Evolutionary conservation across 2,113 vertebrate species (phyloP).

Genomic region (Corynorhinus townsendii): DNA sequence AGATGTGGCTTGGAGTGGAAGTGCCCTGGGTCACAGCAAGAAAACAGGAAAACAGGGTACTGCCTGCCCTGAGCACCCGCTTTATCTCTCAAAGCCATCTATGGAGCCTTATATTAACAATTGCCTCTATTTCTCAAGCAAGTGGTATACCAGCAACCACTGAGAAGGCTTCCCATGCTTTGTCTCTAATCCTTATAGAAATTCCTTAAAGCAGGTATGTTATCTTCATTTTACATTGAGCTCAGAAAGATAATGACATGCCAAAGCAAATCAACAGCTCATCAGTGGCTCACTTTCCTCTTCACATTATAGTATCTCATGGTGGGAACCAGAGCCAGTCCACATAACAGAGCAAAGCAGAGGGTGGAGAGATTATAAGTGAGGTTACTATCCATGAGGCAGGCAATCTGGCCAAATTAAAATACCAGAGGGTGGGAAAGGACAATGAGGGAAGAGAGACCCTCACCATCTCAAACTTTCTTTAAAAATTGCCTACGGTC

Average conservation of each 20-base stretch:
- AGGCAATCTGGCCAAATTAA: background rate
- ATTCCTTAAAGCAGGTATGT: background rate
- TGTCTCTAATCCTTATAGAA: background rate
- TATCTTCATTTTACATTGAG: background rate
- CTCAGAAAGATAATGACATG: background rate
- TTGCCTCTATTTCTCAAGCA: background rate
- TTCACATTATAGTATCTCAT: background rate
- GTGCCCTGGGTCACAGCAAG: background rate
- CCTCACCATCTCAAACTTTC: background rate
- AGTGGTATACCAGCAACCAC: background rate
- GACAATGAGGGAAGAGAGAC: background rate
- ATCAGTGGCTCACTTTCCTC: background rate
- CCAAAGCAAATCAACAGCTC: background rate
- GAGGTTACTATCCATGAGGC: background rate
- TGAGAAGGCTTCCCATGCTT: background rate
- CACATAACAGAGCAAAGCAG: background rate
- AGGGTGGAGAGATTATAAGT: background rate
- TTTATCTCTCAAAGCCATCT: background rate
- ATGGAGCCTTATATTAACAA: background rate
- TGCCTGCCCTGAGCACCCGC: background rate
- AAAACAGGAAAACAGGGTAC: background rate
- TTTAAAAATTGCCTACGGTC: background rate
- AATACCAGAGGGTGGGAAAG: background rate
- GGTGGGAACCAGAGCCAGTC: background rate
- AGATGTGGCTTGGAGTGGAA: background rate